These are phyloP conservation scores for Schizotus pectinicornis DNA, from an alignment of 2,888 invertebrate species.

Conservation along the genomic window DNA sequence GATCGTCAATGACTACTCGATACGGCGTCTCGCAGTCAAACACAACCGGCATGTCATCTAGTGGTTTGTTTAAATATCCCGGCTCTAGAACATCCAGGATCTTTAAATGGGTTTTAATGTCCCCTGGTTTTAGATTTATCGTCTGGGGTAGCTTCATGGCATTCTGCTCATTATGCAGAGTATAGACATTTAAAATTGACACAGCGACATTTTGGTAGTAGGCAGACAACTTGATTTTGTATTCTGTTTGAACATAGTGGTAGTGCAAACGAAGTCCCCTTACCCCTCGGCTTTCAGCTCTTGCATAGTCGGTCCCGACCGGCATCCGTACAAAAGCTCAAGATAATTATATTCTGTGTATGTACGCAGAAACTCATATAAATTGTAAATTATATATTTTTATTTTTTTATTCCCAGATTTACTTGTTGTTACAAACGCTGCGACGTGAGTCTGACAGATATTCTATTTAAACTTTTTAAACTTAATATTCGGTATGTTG, in stretches of 20 bases:
- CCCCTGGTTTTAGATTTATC: too few relatives aligned
- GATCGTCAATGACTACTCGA: too few relatives aligned
- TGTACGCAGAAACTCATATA: slow-evolving; percentile 20
- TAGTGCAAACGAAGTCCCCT: too few relatives aligned
- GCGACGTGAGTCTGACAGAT: too few relatives aligned
- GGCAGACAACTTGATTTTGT: slow-evolving; percentile 33
- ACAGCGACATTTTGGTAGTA: slow-evolving; percentile 38
- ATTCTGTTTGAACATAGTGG: slow-evolving; percentile 31
- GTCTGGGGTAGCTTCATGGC: too few relatives aligned
- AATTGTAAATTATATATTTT: slow-evolving; percentile 26
- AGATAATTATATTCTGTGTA: slow-evolving; percentile 26
- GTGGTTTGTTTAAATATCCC: too few relatives aligned
- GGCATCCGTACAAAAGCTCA: slow-evolving; percentile 25
- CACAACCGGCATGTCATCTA: too few relatives aligned
- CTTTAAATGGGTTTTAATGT: too few relatives aligned
- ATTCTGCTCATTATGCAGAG: slow-evolving; percentile 37
- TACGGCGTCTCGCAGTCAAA: too few relatives aligned
- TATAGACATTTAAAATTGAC: slow-evolving; percentile 47
- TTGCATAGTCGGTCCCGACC: slow-evolving; percentile 27
- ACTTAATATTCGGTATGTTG: too few relatives aligned
- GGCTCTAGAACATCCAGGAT: too few relatives aligned
- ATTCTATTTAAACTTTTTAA: too few relatives aligned
- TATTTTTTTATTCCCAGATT: slow-evolving; percentile 6
- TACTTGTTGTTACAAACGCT: slow-evolving; percentile 8
- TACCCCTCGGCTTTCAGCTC: slow-evolving; percentile 27